Percentiles rank a stretch among this genome's conserved stretches.
Evolutionary conservation across 2,888 invertebrate genomes (phyloP).

Genomic region (Philopedon plagiatum): DNA sequence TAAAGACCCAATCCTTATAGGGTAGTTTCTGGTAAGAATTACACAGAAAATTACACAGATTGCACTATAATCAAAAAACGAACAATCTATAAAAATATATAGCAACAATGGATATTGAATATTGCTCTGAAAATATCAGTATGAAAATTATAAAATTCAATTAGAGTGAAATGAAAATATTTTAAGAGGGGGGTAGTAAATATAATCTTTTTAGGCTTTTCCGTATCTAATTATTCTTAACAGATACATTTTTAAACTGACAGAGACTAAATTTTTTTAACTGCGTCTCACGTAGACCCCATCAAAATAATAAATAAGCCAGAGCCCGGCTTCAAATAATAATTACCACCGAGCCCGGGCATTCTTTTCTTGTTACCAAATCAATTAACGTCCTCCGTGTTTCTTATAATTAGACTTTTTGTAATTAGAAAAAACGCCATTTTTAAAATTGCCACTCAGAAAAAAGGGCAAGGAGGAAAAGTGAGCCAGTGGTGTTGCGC

Average conservation of each 20-base stretch:
- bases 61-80: too few species aligned
- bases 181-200: too few species aligned
- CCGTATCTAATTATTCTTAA: not conserved
- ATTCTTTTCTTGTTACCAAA: slow-evolving; percentile 68
- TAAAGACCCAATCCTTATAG: too few species aligned
- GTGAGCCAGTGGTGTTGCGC: not conserved
- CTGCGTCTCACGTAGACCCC: slow-evolving; percentile 58
- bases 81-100: too few species aligned
- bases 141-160: too few species aligned
- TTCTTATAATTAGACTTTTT: slow-evolving; percentile 68
- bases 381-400: slow-evolving; percentile 68
- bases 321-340: slow-evolving; percentile 60
- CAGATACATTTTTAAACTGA: slow-evolving; percentile 18
- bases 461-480: slow-evolving; percentile 23
- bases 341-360: slow-evolving; percentile 57
- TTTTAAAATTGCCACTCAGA: slow-evolving; percentile 66
- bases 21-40: too few species aligned
- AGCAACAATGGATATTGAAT: too few species aligned
- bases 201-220: too few species aligned
- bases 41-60: too few species aligned
- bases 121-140: too few species aligned
- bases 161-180: too few species aligned
- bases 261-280: not conserved
- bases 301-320: slow-evolving; percentile 64
- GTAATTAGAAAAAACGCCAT: slow-evolving; percentile 68